Conservation (phyloP, 2,888 invertebrate genomes). For the Itoplectis maculator region DNA sequence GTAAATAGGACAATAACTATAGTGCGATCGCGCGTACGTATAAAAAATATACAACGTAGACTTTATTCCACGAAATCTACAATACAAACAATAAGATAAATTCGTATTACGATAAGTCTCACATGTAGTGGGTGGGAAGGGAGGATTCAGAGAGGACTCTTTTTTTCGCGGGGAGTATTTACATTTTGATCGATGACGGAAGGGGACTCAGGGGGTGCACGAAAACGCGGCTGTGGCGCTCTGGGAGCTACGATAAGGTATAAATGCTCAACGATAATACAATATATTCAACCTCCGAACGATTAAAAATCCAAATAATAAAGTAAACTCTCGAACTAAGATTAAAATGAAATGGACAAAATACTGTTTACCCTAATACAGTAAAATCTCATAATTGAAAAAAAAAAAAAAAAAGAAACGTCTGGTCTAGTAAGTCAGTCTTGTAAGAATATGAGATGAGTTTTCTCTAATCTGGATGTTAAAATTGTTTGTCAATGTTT, state of each 20-base stretch:
- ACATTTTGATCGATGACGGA: conserved; percentile 78
- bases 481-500: not conserved
- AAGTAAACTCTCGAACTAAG: not conserved
- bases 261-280: conserved; percentile 61
- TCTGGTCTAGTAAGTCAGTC: not conserved
- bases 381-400: not conserved
- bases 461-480: not conserved
- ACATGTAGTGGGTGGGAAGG: conserved; percentile 64
- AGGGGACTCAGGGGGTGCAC: conserved; percentile 25
- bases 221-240: conserved; percentile 20
- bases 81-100: conserved; percentile 67
- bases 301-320: not conserved
- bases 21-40: conserved; percentile 66
- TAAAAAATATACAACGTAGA: conserved; percentile 82
- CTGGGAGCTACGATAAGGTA: conserved; percentile 26
- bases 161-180: conserved; percentile 78
- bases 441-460: not conserved
- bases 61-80: conserved; percentile 79
- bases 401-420: not conserved
- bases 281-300: conserved; percentile 3
- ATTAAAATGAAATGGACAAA: not conserved
- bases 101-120: conserved; percentile 72
- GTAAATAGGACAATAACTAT: conserved; percentile 43
- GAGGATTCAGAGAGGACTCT: conserved; percentile 42
- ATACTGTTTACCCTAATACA: not conserved